Evolutionary conservation across 2,797 vertebrate genomes (phyloP).

Genomic region (Leucoraja ocellata): DNA sequence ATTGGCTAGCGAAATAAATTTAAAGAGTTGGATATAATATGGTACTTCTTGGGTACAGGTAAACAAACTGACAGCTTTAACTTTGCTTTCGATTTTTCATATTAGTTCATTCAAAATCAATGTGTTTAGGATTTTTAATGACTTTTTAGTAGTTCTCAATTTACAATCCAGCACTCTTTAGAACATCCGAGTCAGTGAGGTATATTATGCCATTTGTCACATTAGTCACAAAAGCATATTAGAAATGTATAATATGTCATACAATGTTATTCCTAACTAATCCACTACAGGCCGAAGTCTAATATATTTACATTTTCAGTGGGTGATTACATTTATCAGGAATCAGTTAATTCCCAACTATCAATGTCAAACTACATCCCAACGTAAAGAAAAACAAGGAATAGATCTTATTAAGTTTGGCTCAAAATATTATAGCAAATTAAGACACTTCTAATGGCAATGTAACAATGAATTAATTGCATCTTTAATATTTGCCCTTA

Average conservation of each 20-base stretch:
- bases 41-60: not conserved
- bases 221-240: not conserved
- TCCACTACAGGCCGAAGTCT: not conserved
- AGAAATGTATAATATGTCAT: not conserved
- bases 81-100: not conserved
- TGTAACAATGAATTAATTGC: not conserved
- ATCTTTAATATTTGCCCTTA: not conserved
- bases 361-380: not conserved
- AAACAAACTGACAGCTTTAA: not conserved
- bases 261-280: not conserved
- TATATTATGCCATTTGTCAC: not conserved
- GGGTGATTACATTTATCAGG: not conserved
- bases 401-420: not conserved
- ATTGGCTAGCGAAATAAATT: not conserved
- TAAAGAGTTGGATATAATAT: not conserved
- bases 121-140: not conserved
- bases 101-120: not conserved
- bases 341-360: not conserved
- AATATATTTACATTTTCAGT: constrained; percentile 1
- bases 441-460: not conserved
- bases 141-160: not conserved
- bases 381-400: not conserved
- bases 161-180: not conserved
- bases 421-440: not conserved
- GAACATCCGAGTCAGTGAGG: not conserved